Conservation (phyloP, 2,113 vertebrate genomes). For the Irena cyanogastra region DNA sequence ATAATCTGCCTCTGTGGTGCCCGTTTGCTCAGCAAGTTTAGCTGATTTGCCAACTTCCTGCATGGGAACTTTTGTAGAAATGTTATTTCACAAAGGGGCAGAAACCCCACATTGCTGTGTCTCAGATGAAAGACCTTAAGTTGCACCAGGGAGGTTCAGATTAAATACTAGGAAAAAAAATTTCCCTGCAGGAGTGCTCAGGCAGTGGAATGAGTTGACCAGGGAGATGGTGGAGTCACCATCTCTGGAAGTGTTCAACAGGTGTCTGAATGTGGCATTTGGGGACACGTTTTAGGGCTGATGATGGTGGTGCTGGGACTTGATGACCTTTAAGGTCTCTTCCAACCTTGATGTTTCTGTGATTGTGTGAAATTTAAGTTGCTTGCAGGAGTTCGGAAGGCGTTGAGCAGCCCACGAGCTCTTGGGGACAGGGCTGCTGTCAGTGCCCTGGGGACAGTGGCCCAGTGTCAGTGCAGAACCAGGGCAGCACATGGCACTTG, state of each 20-base stretch:
- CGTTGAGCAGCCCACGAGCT: accelerated
- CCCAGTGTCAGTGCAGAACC: neutral
- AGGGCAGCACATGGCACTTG: neutral
- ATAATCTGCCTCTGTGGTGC: neutral
- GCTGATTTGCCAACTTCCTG: neutral
- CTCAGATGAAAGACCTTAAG: neutral
- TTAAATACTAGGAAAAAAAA: neutral
- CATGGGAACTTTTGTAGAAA: neutral
- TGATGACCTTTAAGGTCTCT: neutral
- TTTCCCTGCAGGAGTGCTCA: neutral
- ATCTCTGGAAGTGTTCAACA: neutral
- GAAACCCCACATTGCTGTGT: neutral
- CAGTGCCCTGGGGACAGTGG: neutral
- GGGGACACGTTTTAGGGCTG: neutral
- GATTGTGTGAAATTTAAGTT: neutral
- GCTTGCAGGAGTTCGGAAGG: neutral
- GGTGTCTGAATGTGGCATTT: neutral
- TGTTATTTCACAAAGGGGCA: neutral
- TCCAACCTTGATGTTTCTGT: neutral
- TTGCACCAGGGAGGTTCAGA: neutral
- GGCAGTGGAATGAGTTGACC: neutral
- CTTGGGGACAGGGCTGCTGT: neutral
- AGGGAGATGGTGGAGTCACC: neutral
- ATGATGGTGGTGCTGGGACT: neutral
- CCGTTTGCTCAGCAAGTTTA: accelerated